Conservation (phyloP, 2,888 invertebrate genomes). For the Brachyptera putata region DNA sequence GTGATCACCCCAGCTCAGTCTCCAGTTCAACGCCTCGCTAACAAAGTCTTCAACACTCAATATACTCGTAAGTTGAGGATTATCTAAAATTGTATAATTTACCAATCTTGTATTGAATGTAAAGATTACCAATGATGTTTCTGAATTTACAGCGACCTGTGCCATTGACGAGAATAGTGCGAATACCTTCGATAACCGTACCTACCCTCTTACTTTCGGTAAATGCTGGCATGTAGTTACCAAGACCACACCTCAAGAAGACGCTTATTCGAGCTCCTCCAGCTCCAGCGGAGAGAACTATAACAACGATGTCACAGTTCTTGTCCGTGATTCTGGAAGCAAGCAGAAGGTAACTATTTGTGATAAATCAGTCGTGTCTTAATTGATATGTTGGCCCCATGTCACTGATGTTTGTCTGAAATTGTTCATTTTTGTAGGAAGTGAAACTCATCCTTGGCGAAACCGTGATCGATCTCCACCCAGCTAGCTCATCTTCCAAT, state of each 20-base stretch:
- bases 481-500: slow-evolving; percentile 44
- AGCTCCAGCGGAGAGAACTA: slow-evolving; percentile 30
- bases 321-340: slow-evolving; percentile 45
- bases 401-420: too few relatives aligned
- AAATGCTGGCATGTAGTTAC: slow-evolving; percentile 60
- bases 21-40: slow-evolving; percentile 41
- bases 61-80: slow-evolving; percentile 53
- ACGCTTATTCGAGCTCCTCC: slow-evolving; percentile 45
- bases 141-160: slow-evolving; percentile 54
- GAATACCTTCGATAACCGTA: slow-evolving; percentile 62
- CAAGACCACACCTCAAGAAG: slow-evolving; percentile 35
- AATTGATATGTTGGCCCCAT: too few relatives aligned
- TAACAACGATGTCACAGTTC: slow-evolving; percentile 44
- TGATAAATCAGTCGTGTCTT: too few relatives aligned
- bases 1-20: slow-evolving; percentile 51
- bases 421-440: slow-evolving; percentile 45
- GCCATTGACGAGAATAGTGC: slow-evolving; percentile 54
- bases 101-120: background rate
- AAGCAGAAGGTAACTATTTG: slow-evolving; percentile 33
- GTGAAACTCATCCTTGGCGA: slow-evolving; percentile 46
- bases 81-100: background rate
- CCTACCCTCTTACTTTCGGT: slow-evolving; percentile 52
- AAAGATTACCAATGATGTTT: slow-evolving; percentile 3
- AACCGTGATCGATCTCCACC: slow-evolving; percentile 44
- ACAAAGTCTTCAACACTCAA: slow-evolving; percentile 40